phyloP scores from a whole-genome alignment of 2,113 vertebrate genomes.

The human region GRCh38 chr5:66307501-66308000 shows the following conservation, averaged over 20 bases:
- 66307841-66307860: conserved; percentile 75
- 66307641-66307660: background rate
- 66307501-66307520: background rate
- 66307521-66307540: background rate
- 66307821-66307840: background rate
- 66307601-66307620: background rate
- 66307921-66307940: conserved; percentile 56
- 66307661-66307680: background rate
- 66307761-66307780: background rate
- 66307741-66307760: background rate
- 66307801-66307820: background rate
- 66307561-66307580: background rate
- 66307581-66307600: background rate
- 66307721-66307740: background rate
- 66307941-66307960: conserved; percentile 40
- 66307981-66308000: conserved; percentile 39
- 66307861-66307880: conserved; percentile 59
- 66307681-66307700: background rate
- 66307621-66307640: background rate
- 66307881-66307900: background rate
- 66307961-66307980: conserved; percentile 45
- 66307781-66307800: background rate
- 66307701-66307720: background rate
- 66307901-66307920: background rate
- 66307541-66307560: background rate